Percentiles rank a stretch among this genome's conserved stretches.
These are phyloP conservation scores for Sphenopsis melanotis DNA, from an alignment of 2,797 vertebrate genomes.

Conservation along the genomic window DNA sequence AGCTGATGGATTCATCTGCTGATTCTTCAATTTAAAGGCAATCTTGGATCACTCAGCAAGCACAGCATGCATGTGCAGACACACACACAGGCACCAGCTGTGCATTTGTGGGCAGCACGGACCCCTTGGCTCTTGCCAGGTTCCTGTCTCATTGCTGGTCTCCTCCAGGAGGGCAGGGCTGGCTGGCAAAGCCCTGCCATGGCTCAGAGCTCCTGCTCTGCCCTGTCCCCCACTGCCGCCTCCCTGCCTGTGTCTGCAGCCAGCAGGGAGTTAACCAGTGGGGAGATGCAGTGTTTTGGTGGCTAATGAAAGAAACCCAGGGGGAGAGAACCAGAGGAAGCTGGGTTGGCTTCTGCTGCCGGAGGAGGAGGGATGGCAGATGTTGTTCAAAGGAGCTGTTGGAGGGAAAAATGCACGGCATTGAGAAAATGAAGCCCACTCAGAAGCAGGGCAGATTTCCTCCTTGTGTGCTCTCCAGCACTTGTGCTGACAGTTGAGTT, in stretches of 20 bases:
- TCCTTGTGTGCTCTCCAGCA: not conserved
- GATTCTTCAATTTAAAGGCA: not conserved
- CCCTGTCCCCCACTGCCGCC: not conserved
- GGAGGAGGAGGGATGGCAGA: not conserved
- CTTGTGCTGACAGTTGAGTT: constrained; percentile 13
- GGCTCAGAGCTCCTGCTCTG: not conserved
- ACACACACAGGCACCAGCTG: accelerated
- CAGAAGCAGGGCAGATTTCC: not conserved
- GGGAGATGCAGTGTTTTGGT: not conserved
- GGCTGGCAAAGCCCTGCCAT: accelerated
- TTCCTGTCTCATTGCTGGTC: not conserved
- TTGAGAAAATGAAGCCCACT: not conserved
- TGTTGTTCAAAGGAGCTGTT: not conserved
- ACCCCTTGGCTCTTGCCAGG: not conserved
- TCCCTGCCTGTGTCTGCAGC: not conserved
- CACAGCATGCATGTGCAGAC: not conserved
- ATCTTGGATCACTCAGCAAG: not conserved
- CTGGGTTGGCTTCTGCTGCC: not conserved
- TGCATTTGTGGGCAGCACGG: not conserved
- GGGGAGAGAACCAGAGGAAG: not conserved
- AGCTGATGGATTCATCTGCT: not conserved
- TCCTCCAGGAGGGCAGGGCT: not conserved
- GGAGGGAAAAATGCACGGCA: not conserved
- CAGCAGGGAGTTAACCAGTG: not conserved
- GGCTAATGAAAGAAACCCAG: not conserved